Base-by-base conservation (phyloP, 2,113 vertebrate species). In the Callaeas wilsoni region DNA sequence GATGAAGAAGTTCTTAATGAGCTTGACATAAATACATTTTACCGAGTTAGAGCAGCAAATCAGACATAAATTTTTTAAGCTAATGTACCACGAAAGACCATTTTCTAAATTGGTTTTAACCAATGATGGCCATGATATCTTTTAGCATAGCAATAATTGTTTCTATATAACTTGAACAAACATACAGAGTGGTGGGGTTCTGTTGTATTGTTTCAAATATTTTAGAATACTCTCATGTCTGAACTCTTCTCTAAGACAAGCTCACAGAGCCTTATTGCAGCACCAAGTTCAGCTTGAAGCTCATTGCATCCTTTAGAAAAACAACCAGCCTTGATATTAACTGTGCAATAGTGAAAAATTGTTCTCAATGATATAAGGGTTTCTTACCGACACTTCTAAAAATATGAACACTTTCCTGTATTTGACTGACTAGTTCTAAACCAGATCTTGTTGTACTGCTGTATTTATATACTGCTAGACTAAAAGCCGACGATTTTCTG, bases 131-230 rank as follows among this genome's bases (percentile, higher is more conserved):
- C 30, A 22, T 57, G 4, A 33, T 60, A 67, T 13, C 5, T 60
- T 81, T 52, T 13, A 55, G 7, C 39, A 50, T 49, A 73, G 62
- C 13, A 73, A 10, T 26, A 39, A 23, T 10, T 84, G 23, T 16
- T 56, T 47, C n/a, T 19, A 18, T 64, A 23, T 46, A 39, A 80
- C 7, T n/a, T 17, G 82, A 94, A 55, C 11, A 87, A 87, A 59
- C 1, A 33, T 3, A 53, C 6, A 35, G 10, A 44, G 16, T 25
- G 4, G 4, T 50, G 21, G 4, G 6, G 0, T 60, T 57, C 53
- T 60, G 12, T 17, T 63, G 52, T 41, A 69, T 29, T 68, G 3
- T 81, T 94, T 57, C 21, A 25, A 30, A 4, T 50, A 21, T 64
- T 87, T 78, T 55, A 82, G 16, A 42, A 84, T 93, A 10, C 5